Conservation (phyloP, 2,888 invertebrate species). For the Galerucella calmariensis region DNA sequence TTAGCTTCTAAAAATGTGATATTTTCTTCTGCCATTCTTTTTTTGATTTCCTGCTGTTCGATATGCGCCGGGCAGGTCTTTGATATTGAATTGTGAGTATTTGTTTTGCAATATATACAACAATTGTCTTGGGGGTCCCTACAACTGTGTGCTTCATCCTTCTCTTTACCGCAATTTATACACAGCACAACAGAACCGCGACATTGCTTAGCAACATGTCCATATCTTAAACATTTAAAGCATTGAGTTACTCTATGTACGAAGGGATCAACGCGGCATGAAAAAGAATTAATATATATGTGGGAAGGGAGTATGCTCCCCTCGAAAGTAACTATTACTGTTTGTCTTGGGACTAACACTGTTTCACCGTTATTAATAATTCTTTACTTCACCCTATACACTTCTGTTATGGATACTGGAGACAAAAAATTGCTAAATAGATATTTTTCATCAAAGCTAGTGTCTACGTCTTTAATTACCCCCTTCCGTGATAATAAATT, state of each 20-base stretch:
- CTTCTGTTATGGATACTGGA: not conserved
- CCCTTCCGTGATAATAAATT: constrained; percentile 3
- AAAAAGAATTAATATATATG: not conserved
- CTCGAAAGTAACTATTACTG: not conserved
- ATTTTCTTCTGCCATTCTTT: no score
- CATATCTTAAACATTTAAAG: no score
- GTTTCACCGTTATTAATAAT: not conserved
- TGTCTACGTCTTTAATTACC: not conserved
- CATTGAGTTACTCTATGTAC: not conserved
- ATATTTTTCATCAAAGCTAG: constrained; percentile 3
- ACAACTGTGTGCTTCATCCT: no score
- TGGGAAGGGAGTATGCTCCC: not conserved
- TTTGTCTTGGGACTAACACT: constrained; percentile 5
- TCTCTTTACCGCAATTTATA: no score
- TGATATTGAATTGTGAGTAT: no score
- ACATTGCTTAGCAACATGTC: no score
- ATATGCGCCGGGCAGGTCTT: no score
- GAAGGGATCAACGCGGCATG: not conserved
- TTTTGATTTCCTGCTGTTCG: no score
- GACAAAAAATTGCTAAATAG: constrained; percentile 4
- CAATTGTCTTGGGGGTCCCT: no score
- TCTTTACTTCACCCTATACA: not conserved
- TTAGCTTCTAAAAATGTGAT: no score
- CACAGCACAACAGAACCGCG: no score
- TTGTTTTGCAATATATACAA: no score